Evolutionary conservation across 2,113 vertebrate species (phyloP).

Genomic region (Natator depressus): DNA sequence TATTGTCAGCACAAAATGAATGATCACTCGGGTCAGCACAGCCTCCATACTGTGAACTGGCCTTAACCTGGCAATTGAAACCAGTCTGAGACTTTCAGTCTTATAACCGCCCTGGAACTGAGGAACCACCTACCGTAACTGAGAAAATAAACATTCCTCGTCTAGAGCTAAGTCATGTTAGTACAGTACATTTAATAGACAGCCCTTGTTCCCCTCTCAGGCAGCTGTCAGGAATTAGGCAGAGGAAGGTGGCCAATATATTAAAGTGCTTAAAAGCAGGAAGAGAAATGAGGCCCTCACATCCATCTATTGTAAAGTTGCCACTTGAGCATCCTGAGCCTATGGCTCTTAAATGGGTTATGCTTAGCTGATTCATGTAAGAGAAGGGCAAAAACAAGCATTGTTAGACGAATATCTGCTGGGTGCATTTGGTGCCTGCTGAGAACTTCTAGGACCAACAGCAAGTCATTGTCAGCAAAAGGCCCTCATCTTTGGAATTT

Average conservation of each 20-base stretch:
- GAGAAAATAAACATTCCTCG: constrained; percentile 44
- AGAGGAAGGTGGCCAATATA: constrained; percentile 68
- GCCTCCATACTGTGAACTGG: background rate
- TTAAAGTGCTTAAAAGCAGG: constrained; percentile 66
- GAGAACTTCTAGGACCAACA: background rate
- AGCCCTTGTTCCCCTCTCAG: constrained; percentile 46
- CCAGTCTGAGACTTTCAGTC: background rate
- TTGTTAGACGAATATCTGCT: background rate
- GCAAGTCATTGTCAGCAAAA: background rate
- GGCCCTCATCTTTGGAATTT: background rate
- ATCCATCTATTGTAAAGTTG: constrained; percentile 76
- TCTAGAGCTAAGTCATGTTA: constrained; percentile 37
- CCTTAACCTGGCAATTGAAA: background rate
- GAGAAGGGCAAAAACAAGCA: constrained; percentile 59
- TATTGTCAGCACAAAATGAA: background rate
- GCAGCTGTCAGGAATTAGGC: constrained; percentile 71
- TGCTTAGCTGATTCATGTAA: constrained; percentile 71
- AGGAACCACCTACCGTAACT: rapidly evolving
- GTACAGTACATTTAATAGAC: background rate
- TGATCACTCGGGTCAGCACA: background rate
- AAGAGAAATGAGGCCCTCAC: constrained; percentile 69
- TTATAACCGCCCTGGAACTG: background rate
- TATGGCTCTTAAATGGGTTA: constrained; percentile 47
- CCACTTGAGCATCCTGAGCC: constrained; percentile 74
- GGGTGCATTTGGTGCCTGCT: constrained; percentile 40